These are phyloP conservation scores for Psix sp. DNA, from an alignment of 1,140 invertebrate species.

Conservation along the genomic window DNA sequence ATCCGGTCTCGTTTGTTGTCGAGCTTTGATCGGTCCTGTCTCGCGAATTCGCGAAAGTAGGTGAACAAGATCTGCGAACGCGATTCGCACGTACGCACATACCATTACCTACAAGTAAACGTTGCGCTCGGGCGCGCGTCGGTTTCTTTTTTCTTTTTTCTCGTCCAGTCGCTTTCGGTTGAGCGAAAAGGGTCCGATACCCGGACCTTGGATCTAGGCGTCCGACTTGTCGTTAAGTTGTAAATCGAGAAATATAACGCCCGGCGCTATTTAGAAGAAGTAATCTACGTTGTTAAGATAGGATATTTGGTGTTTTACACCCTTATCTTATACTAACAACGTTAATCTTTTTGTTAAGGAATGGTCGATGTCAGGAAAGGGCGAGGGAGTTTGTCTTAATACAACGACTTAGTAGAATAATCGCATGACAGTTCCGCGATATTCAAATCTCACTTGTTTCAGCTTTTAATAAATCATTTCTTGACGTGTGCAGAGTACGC, in stretches of 20 bases:
- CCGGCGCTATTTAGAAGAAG: no score
- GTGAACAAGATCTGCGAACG: slow-evolving; percentile 51
- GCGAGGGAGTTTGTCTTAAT: slow-evolving; percentile 46
- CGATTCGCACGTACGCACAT: slow-evolving; percentile 47
- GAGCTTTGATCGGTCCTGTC: slow-evolving; percentile 51
- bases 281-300: no score
- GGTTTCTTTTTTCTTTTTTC: slow-evolving; percentile 23
- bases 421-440: slow-evolving; percentile 37
- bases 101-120: slow-evolving; percentile 24
- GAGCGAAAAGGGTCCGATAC: slow-evolving; percentile 12
- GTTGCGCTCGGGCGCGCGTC: slow-evolving; percentile 5
- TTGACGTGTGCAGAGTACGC: slow-evolving; percentile 81
- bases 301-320: no score
- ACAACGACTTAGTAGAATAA: slow-evolving; percentile 52
- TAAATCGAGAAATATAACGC: no score
- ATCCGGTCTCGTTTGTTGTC: slow-evolving; percentile 47
- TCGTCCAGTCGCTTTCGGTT: slow-evolving; percentile 34
- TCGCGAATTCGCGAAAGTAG: slow-evolving; percentile 54
- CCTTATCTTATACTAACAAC: no score
- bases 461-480: slow-evolving; percentile 47
- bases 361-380: slow-evolving; percentile 22
- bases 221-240: slow-evolving; percentile 20
- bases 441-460: slow-evolving; percentile 36
- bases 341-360: no score
- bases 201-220: neutral